Conservation (phyloP, 1,140 invertebrate genomes). For the Adoxophyes honmai region DNA sequence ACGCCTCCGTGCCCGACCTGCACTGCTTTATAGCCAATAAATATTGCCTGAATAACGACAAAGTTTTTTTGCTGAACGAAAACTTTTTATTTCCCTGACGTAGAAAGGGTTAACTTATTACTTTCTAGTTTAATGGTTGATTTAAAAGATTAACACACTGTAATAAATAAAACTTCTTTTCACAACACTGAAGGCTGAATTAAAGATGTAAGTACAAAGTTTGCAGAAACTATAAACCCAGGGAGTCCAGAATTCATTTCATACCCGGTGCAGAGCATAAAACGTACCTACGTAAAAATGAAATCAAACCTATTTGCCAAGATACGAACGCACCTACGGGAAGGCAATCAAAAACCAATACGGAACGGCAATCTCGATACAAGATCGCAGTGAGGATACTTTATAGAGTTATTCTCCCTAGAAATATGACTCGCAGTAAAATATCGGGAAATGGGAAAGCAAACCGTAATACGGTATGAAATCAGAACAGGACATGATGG, state of each 20-base stretch:
- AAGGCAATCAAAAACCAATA: constrained; percentile 66
- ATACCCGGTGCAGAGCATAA: neutral
- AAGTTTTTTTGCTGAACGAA: constrained; percentile 37
- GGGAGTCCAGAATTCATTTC: neutral
- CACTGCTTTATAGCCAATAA: constrained; percentile 44
- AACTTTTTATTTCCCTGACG: constrained; percentile 26
- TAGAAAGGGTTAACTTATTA: constrained; percentile 6
- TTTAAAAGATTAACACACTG: neutral
- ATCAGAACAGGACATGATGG: no score
- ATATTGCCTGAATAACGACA: constrained; percentile 38
- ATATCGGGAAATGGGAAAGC: constrained; percentile 62
- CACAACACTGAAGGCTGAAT: no score
- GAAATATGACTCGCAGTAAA: constrained; percentile 70
- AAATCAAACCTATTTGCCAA: constrained; percentile 4
- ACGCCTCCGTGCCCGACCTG: constrained; percentile 25
- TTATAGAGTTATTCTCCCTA: constrained; percentile 46
- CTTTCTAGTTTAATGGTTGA: constrained; percentile 15
- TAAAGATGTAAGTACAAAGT: neutral
- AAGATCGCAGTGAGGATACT: constrained; percentile 43
- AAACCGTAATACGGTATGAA: constrained; percentile 47
- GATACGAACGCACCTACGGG: constrained; percentile 14
- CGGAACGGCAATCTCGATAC: constrained; percentile 54
- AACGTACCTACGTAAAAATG: neutral
- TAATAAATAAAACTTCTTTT: neutral
- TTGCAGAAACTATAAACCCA: neutral